Conservation (phyloP, 2,888 invertebrate species). For the Deroplatys truncata region DNA sequence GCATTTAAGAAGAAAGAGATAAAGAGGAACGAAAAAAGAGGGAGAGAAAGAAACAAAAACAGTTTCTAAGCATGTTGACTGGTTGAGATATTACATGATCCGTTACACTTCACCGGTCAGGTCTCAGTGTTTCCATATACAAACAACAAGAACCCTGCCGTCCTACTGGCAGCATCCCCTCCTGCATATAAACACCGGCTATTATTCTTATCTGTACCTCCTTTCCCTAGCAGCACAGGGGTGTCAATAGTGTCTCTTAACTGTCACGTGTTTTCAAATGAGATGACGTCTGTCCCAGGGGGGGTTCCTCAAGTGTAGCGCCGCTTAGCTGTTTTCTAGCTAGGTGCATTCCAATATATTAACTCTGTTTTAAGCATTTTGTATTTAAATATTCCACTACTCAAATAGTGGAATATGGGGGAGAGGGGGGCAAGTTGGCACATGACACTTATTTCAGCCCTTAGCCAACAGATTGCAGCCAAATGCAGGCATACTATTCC, state of each 20-base stretch:
- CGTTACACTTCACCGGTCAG: not conserved
- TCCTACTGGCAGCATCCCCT: not conserved
- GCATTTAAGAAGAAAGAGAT: not conserved
- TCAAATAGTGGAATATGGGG: too few species aligned
- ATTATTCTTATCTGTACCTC: not conserved
- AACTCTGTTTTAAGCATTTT: too few species aligned
- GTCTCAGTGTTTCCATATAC: not conserved
- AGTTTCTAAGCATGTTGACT: not conserved
- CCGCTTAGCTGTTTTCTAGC: too few species aligned
- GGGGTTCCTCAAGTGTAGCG: too few species aligned
- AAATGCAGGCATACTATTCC: too few species aligned
- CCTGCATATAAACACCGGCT: not conserved
- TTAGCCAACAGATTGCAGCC: too few species aligned
- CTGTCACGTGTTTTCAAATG: not conserved
- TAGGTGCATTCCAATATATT: too few species aligned
- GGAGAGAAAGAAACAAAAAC: not conserved
- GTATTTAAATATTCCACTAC: too few species aligned
- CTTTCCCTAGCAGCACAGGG: not conserved
- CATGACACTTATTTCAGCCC: too few species aligned
- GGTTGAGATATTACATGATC: constrained; percentile 3
- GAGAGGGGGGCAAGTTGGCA: too few species aligned
- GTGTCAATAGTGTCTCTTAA: not conserved
- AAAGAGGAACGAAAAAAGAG: too few species aligned
- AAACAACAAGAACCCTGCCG: not conserved
- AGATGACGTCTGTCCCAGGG: too few species aligned